Evolutionary conservation across 2,888 invertebrate species (phyloP), one percentile per base, ranked within the genome.

Genomic region (Herminia tarsipennalis): DNA sequence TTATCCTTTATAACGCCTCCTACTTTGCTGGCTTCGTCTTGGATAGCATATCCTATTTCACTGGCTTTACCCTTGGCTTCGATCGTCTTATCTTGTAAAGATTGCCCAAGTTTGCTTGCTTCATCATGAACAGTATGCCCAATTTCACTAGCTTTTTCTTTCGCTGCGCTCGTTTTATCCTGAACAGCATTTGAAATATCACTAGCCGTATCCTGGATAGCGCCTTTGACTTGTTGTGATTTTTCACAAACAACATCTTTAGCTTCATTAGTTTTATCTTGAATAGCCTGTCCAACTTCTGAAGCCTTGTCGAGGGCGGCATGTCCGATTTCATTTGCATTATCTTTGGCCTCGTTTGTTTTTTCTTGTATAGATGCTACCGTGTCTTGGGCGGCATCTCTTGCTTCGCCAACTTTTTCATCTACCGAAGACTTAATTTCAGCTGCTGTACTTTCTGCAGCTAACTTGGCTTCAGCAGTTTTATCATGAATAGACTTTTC

Each of bases 401-500:
- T 73, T 1, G 79, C 50, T 47, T 83, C 73, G 39, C 66, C 69
- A 32, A 69, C 52, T 56, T 65, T 75, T 2, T 74, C 76, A 29
- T 73, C 62, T 8, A 77, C 67, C 2, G 78, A 63, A 1, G 70
- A 66, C 56, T 80, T 70, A 1, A 65, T 54, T 52, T 73, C 69
- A 1, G 53, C 56, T 8, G 66, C 41, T 66, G 69, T 70, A 25
- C 34, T 59, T 58, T 64, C 63, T 21, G 72, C 62, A 0, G 62
- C 63, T 33, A 67, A 65, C 39, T 73, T 71, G 1, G 63, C 65
- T 56, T 73, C 70, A 30, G 68, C 59, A 8, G 72, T 53, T 37
- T 70, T 77, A 13, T 77, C 66, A 4, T 77, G 59, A 20, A 76
- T 55, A 3, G 75, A 61, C 47, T 76, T 72, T 46, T 73, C 66